Conservation (phyloP, 2,113 vertebrate genomes). For the Sinocyclocheilus rhinocerous region DNA sequence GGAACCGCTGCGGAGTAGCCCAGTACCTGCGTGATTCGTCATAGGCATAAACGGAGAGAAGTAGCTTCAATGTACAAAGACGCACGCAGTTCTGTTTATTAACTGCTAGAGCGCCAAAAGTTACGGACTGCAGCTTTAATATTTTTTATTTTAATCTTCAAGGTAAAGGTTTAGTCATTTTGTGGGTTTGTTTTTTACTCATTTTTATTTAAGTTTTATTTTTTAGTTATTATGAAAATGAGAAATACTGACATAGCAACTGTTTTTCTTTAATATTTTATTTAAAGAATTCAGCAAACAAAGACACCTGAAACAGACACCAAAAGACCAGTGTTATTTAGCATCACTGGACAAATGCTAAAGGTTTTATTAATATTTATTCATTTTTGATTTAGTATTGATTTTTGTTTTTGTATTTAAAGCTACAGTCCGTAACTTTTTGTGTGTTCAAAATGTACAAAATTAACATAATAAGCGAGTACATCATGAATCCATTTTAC, state of each 20-base stretch:
- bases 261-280: not conserved
- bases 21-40: no score
- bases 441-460: no score
- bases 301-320: constrained; percentile 83
- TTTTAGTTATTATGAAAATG: not conserved
- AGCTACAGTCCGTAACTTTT: no score
- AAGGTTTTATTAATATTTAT: not conserved
- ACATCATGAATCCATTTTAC: no score
- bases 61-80: no score
- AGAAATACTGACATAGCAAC: not conserved
- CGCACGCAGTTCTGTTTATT: no score
- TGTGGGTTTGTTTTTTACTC: not conserved
- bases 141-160: not conserved
- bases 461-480: no score
- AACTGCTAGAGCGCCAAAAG: no score
- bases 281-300: constrained; percentile 98
- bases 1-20: no score
- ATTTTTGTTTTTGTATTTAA: not conserved
- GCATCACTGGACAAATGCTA: not conserved
- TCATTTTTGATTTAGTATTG: not conserved
- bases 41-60: no score
- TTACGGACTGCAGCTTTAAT: not conserved
- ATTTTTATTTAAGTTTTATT: not conserved
- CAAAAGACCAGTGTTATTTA: not conserved
- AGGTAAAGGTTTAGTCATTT: not conserved